Evolutionary conservation across 2,797 vertebrate genomes (phyloP).

Genomic region (Podarcis lilfordi): DNA sequence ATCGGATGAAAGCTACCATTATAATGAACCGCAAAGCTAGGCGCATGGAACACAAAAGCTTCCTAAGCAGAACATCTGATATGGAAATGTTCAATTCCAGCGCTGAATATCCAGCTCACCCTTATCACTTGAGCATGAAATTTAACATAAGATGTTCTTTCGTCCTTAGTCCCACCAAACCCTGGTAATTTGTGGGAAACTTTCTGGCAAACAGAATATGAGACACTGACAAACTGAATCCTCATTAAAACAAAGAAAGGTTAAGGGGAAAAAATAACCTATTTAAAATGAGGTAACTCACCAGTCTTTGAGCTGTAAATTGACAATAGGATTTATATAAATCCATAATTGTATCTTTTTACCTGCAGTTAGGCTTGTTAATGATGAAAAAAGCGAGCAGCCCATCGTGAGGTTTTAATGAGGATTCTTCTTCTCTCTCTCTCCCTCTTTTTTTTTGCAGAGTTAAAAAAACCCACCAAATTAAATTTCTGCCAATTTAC

Average conservation of each 20-base stretch:
- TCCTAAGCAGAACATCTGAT: constrained; percentile 18
- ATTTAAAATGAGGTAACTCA: constrained; percentile 87
- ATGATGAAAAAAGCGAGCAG: constrained; percentile 92
- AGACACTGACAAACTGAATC: constrained; percentile 82
- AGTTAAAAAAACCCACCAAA: constrained; percentile 99
- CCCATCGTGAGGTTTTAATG: constrained; percentile 92
- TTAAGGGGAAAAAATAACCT: constrained; percentile 84
- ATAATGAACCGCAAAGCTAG: constrained; percentile 11
- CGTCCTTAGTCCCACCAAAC: constrained; percentile 57
- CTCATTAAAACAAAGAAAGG: constrained; percentile 94
- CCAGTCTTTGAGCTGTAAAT: constrained; percentile 92
- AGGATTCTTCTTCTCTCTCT: constrained; percentile 78
- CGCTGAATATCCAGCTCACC: constrained; percentile 8
- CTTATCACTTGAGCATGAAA: constrained; percentile 61
- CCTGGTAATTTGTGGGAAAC: constrained; percentile 73
- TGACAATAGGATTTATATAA: constrained; percentile 96
- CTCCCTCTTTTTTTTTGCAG: constrained; percentile 79
- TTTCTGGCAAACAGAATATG: constrained; percentile 76
- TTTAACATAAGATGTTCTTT: constrained; percentile 61
- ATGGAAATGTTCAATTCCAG: constrained; percentile 32
- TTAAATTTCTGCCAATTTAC: constrained; percentile 96
- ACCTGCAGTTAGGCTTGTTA: constrained; percentile 91
- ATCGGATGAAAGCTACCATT: constrained; percentile 4
- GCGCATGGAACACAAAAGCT: background rate
- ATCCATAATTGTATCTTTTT: constrained; percentile 98